Evolutionary conservation across 2,888 invertebrate species (phyloP).

Genomic region (Arge pagana): DNA sequence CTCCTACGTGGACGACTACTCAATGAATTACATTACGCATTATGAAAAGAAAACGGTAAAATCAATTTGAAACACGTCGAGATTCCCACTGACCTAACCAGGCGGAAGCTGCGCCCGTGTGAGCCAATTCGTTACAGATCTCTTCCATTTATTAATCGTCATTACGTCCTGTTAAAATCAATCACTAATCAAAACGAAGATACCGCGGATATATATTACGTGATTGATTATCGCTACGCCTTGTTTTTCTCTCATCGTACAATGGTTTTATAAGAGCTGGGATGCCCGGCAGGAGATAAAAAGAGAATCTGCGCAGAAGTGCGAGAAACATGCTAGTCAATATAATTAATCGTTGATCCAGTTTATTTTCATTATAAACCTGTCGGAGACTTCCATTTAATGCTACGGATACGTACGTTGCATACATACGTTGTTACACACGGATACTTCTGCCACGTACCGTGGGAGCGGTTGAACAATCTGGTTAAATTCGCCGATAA

Average conservation of each 20-base stretch:
- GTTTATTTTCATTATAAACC: not conserved
- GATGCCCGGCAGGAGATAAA: slow-evolving; percentile 7
- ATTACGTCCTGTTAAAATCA: too few relatives aligned
- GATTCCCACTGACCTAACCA: not conserved
- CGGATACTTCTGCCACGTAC: too few relatives aligned
- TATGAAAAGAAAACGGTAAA: slow-evolving; percentile 3
- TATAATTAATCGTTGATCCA: slow-evolving; percentile 11
- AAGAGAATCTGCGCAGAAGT: slow-evolving; percentile 1
- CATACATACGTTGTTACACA: too few relatives aligned
- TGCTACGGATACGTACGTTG: too few relatives aligned
- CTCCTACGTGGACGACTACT: too few relatives aligned
- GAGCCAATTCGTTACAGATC: slow-evolving; percentile 7
- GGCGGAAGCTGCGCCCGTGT: slow-evolving; percentile 3
- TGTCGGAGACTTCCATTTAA: not conserved
- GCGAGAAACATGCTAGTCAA: not conserved
- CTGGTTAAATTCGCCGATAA: too few relatives aligned
- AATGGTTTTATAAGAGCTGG: slow-evolving; percentile 1
- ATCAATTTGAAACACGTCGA: too few relatives aligned
- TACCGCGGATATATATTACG: slow-evolving; percentile 1
- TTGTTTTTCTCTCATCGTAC: not conserved
- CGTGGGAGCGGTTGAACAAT: too few relatives aligned
- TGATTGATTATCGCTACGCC: slow-evolving; percentile 11
- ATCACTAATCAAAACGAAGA: slow-evolving; percentile 7
- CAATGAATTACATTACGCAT: not conserved
- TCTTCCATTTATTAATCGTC: slow-evolving; percentile 9